These are phyloP conservation scores for Notiomystis cincta DNA, from an alignment of 2,113 vertebrate genomes.

Conservation along the genomic window DNA sequence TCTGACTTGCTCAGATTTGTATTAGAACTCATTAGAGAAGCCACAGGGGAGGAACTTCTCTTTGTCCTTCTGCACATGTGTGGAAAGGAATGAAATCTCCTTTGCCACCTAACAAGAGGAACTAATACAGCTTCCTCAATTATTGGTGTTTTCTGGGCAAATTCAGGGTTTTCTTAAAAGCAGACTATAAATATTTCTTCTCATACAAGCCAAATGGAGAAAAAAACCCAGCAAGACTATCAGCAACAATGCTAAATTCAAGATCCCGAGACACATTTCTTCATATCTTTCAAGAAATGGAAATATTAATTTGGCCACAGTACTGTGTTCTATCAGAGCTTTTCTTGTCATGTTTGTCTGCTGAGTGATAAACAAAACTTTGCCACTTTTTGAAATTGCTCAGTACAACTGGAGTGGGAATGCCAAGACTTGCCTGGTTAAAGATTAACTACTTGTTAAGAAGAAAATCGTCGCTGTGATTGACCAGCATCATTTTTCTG, in stretches of 20 bases:
- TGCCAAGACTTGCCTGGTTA: not conserved
- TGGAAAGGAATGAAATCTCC: not conserved
- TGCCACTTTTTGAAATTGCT: not conserved
- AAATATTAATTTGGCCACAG: not conserved
- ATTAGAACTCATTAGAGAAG: not conserved
- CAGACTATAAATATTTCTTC: not conserved
- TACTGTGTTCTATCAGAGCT: not conserved
- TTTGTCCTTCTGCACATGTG: not conserved
- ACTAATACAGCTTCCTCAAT: not conserved
- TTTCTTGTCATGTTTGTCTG: not conserved
- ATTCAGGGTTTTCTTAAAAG: not conserved
- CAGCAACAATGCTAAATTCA: not conserved
- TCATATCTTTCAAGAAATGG: not conserved
- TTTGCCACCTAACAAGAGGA: not conserved
- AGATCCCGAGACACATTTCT: not conserved
- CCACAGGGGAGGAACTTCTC: not conserved
- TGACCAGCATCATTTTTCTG: not conserved
- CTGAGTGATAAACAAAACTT: not conserved
- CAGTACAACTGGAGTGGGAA: not conserved
- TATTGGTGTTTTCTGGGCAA: not conserved
- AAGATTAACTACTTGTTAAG: not conserved
- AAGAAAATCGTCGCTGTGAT: not conserved
- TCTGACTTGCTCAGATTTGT: not conserved
- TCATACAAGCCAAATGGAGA: not conserved
- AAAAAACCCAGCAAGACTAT: not conserved